Evolutionary conservation across 2,888 invertebrate species (phyloP).

Genomic region (Sarcophaga rosellei): DNA sequence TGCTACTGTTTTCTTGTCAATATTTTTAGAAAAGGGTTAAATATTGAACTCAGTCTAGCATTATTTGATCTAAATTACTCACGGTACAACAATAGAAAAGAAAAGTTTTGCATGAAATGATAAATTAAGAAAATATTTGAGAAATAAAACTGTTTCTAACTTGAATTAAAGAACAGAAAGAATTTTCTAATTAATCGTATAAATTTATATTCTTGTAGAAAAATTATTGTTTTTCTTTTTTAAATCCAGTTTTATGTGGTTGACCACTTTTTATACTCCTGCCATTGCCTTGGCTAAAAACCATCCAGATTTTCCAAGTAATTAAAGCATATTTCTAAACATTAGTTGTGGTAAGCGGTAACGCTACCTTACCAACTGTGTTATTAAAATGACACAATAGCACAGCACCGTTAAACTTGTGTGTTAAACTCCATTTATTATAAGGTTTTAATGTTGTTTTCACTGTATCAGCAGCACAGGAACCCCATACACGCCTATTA

Average conservation of each 20-base stretch:
- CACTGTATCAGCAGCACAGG: conserved; percentile 4
- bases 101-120: no score
- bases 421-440: conserved; percentile 43
- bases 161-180: no score
- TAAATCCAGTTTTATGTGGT: no score
- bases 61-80: conserved; percentile 22
- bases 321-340: conserved; percentile 35
- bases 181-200: no score
- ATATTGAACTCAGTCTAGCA: conserved; percentile 5
- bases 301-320: conserved; percentile 21
- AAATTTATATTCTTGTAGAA: no score
- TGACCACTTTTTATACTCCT: neutral
- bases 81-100: neutral
- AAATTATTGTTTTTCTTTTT: no score
- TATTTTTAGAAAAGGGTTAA: conserved; percentile 44
- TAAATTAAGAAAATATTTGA: no score
- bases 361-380: neutral
- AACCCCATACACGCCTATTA: neutral
- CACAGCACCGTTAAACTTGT: neutral
- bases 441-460: conserved; percentile 55
- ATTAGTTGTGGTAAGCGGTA: neutral
- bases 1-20: neutral
- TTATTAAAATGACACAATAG: neutral
- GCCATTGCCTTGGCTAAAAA: neutral
- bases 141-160: no score